Conservation (phyloP, 2,797 vertebrate genomes). For the Pelochelys cantorii region DNA sequence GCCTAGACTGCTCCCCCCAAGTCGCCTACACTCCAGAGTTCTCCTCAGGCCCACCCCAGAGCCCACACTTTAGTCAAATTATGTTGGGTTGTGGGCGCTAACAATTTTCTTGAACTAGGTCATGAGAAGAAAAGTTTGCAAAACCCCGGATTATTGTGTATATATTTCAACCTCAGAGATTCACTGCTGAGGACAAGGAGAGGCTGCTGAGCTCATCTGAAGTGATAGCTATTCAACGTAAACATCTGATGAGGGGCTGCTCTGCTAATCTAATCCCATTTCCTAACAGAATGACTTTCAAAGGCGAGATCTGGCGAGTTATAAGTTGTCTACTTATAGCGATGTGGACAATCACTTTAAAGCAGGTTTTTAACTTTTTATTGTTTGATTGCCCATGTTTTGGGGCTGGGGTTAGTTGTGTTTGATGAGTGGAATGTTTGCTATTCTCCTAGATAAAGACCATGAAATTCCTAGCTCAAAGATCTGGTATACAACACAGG, state of each 20-base stretch:
- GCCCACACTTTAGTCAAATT: too few species aligned
- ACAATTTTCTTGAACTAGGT: too few species aligned
- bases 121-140: too few species aligned
- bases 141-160: too few species aligned
- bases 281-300: not conserved
- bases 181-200: not conserved
- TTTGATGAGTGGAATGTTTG: not conserved
- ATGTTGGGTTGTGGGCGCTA: too few species aligned
- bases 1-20: too few species aligned
- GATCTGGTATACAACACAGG: not conserved
- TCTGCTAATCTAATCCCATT: not conserved
- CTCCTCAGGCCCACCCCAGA: too few species aligned
- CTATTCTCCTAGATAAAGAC: not conserved
- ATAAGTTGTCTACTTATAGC: not conserved
- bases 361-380: conserved; percentile 50
- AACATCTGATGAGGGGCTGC: not conserved
- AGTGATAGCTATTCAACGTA: not conserved
- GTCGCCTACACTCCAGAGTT: too few species aligned
- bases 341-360: conserved; percentile 1
- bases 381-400: not conserved
- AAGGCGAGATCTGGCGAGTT: not conserved
- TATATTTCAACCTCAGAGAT: not conserved
- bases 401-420: not conserved
- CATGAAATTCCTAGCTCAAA: conserved; percentile 23
- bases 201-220: not conserved